Percentiles rank a stretch among this genome's conserved stretches.
phyloP scores from a whole-genome alignment of 2,888 invertebrate species.

The Perizoma flavofasciatum region DNA sequence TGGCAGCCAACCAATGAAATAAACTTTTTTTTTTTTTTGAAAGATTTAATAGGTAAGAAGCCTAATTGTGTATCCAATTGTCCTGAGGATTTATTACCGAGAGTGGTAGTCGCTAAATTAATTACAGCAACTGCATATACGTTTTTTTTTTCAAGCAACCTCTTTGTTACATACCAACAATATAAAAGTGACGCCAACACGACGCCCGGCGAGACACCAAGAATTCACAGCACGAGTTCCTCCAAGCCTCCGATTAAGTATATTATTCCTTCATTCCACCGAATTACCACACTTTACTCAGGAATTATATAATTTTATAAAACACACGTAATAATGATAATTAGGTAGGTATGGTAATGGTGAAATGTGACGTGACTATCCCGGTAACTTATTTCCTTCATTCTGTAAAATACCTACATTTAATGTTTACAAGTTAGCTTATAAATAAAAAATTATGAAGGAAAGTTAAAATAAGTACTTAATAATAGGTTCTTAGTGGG shows the following conservation, averaged over 20 bases:
- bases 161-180: neutral
- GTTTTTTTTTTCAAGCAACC: no score
- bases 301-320: conserved; percentile 34
- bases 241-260: neutral
- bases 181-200: conserved; percentile 22
- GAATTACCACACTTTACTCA: conserved; percentile 25
- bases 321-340: conserved; percentile 17
- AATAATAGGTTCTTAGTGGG: no score
- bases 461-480: no score
- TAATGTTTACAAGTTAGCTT: neutral
- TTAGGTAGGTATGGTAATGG: conserved; percentile 25
- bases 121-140: no score
- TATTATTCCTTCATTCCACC: conserved; percentile 15
- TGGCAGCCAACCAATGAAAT: no score
- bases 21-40: no score
- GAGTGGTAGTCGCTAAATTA: no score
- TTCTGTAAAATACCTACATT: conserved; percentile 19
- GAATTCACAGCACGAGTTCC: conserved; percentile 21
- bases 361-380: conserved; percentile 12
- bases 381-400: conserved; percentile 18
- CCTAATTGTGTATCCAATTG: no score
- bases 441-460: no score
- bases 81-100: no score
- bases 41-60: no score
- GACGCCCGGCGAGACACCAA: conserved; percentile 23